A percentile compares a stretch with the other conserved stretches of the same genome.
These are phyloP conservation scores for Athalia rosae DNA, from an alignment of 2,888 invertebrate species.

Conservation along the genomic window DNA sequence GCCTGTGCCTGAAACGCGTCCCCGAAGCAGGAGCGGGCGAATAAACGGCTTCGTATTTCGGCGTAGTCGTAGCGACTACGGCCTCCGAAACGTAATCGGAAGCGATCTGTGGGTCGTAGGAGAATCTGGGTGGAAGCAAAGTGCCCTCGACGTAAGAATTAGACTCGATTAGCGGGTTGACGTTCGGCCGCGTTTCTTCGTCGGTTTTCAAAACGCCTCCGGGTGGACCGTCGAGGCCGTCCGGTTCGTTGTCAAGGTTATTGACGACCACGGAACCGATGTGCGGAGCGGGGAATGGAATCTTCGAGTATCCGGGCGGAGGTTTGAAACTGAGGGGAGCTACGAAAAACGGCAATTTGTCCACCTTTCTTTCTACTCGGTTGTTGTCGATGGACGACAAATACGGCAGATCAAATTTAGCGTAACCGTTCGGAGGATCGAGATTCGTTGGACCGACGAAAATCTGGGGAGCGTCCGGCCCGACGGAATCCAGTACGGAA, in stretches of 20 bases:
- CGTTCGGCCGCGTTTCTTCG: constrained; percentile 57
- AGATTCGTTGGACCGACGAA: constrained; percentile 89
- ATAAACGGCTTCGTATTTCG: constrained; percentile 56
- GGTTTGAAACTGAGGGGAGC: constrained; percentile 89
- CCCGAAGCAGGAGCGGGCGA: constrained; percentile 51
- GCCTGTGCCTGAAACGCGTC: constrained; percentile 53
- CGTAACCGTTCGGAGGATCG: constrained; percentile 82
- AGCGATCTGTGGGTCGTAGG: neutral
- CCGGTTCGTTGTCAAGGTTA: constrained; percentile 65
- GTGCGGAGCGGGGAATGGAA: constrained; percentile 89
- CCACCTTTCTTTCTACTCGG: constrained; percentile 82
- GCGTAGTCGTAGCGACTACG: constrained; percentile 46
- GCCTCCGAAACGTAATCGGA: constrained; percentile 5
- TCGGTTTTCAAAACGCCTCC: constrained; percentile 50
- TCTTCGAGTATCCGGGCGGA: constrained; percentile 90
- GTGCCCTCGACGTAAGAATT: constrained; percentile 73
- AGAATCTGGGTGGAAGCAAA: constrained; percentile 67
- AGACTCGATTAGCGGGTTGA: constrained; percentile 64
- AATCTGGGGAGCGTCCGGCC: constrained; percentile 82
- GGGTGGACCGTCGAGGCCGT: constrained; percentile 48
- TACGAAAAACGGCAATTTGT: constrained; percentile 88
- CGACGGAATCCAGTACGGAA: constrained; percentile 85
- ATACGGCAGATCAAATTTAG: constrained; percentile 89
- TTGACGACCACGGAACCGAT: constrained; percentile 90
- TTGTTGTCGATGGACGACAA: constrained; percentile 83